Evolutionary conservation across 2,888 invertebrate genomes (phyloP).

Genomic region (Neoitamus cyanurus): DNA sequence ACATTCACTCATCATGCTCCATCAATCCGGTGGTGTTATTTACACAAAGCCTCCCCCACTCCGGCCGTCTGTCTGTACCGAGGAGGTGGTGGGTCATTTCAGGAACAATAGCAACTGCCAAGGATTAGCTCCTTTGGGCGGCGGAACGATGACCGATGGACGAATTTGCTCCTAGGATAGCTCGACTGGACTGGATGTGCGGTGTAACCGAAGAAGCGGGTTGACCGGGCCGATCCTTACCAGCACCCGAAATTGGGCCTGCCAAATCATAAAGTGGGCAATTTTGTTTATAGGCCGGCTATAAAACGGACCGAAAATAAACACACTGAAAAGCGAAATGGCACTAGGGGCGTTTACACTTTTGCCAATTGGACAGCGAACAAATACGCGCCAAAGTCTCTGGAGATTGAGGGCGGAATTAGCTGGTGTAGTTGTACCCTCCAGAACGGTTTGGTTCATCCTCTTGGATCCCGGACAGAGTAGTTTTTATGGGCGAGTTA

Average conservation of each 20-base stretch:
- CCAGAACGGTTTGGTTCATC: neutral
- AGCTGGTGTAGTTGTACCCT: neutral
- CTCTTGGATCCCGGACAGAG: neutral
- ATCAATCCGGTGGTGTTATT: conserved; percentile 9
- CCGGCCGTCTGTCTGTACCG: neutral
- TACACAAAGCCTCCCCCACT: neutral
- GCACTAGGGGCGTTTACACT: neutral
- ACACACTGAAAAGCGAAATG: neutral
- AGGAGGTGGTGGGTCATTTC: neutral
- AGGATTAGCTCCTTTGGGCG: neutral
- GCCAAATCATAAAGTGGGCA: neutral
- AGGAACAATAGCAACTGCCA: neutral
- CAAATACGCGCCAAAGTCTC: neutral
- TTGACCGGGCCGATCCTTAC: neutral
- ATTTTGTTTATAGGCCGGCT: conserved; percentile 10
- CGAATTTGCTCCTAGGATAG: neutral
- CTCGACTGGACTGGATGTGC: neutral
- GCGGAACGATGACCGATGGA: neutral
- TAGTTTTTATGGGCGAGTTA: conserved; percentile 6
- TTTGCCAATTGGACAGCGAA: neutral
- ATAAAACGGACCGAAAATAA: neutral
- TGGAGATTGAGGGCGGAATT: neutral
- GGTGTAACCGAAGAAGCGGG: neutral
- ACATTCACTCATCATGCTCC: conserved; percentile 14
- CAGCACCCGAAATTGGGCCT: neutral